Evolutionary conservation across 2,797 vertebrate species (phyloP), one percentile per base, ranked within the genome.

Genomic region (Pachyuromys duprasi): DNA sequence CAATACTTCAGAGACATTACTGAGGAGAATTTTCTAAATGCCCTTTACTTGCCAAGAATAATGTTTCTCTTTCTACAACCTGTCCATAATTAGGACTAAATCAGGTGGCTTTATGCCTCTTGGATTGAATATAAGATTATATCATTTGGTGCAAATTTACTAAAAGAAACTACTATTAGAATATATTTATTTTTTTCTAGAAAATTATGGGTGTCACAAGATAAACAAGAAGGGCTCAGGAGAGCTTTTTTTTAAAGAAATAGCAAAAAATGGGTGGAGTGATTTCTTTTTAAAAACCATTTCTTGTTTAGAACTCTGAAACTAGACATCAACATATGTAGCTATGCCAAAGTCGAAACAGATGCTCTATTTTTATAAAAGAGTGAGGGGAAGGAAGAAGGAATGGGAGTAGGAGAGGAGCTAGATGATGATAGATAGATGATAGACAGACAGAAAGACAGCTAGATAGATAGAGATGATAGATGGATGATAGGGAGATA

Each of bases 151-250:
- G 82, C 28, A n/a, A 70, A 53, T 82, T 70, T 92, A 36, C 18
- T 57, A 72, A 72, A 11, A 67, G 15, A 96, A 94, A 95, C 83
- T 72, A 88, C 13, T 22, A 75, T 36, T 18, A 95, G 28, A 81
- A 53, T 36, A 18, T 3, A 79, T 79, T 49, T 80, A 70, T 75
- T 5, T 42, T 89, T 92, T 80, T n/a, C 8, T 87, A 42, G 14
- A 70, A 67, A 89, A 93, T 14, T 63, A 22, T 65, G 26, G 20
- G 9, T 80, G 91, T 53, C 60, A 69, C 1, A 84, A 31, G 20
- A 63, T 28, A 90, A 20, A 81, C 5, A 2, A 33, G 24, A n/a
- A 1, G 39, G 17, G 24, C 11, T 11, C 53, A 62, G n/a, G 1
- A 36, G 14, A 65, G 5, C 39, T 11, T 82, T 95, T 83, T n/a